A percentile compares a stretch with the other conserved stretches of the same genome.
These are phyloP conservation scores for Chrysina gloriosa DNA, from an alignment of 2,888 invertebrate genomes.

Conservation along the genomic window DNA sequence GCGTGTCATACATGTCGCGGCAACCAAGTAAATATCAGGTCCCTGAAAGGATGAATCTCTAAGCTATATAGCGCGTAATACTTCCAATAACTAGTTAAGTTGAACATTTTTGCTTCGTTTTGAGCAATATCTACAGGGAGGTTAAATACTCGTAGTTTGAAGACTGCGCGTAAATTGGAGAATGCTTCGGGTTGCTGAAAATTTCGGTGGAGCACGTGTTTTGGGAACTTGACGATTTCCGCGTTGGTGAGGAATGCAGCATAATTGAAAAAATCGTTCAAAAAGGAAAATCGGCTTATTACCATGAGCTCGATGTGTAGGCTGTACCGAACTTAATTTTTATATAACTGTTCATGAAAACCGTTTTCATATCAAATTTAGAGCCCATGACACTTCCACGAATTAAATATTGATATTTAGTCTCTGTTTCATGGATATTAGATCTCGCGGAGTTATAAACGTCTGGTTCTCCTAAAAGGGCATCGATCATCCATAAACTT, in stretches of 20 bases:
- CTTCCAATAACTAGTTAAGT: not conserved
- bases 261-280: too few species aligned
- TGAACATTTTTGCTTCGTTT: not conserved
- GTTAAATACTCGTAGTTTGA: too few species aligned
- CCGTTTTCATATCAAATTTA: slow-evolving; percentile 12
- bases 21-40: not conserved
- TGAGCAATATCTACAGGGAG: too few species aligned
- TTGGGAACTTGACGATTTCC: too few species aligned
- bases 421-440: not conserved
- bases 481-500: not conserved
- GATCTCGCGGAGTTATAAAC: not conserved
- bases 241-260: too few species aligned
- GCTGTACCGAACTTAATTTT: not conserved
- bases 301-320: too few species aligned
- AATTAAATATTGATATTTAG: not conserved
- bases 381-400: not conserved
- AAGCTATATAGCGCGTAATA: not conserved
- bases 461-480: not conserved
- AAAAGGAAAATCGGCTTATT: too few species aligned
- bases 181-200: too few species aligned
- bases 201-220: too few species aligned
- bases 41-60: not conserved
- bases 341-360: slow-evolving; percentile 8
- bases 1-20: not conserved
- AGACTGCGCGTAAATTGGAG: too few species aligned